Conservation (phyloP, 2,113 vertebrate genomes). For the Chamaetylas fuelleborni region DNA sequence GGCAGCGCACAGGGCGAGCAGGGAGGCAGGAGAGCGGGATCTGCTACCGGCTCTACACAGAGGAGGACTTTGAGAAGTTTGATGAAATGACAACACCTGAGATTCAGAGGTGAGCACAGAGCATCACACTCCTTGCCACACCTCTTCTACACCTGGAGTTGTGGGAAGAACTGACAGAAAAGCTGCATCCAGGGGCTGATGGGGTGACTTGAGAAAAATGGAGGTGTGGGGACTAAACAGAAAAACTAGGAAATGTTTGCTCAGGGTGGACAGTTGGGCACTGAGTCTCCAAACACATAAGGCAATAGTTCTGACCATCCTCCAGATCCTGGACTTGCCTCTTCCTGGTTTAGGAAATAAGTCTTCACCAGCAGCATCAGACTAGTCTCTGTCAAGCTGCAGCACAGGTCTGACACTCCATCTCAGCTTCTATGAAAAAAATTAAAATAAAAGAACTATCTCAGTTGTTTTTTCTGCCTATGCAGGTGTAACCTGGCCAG, state of each 20-base stretch:
- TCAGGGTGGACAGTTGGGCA: not conserved
- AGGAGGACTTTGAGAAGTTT: slow-evolving; percentile 90
- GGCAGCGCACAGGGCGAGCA: slow-evolving; percentile 91
- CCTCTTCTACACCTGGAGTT: not conserved
- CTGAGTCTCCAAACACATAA: not conserved
- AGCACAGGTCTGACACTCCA: not conserved
- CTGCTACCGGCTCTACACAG: slow-evolving; percentile 94
- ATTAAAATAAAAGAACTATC: not conserved
- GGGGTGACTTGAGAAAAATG: not conserved
- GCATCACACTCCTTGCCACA: not conserved
- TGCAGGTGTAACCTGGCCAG: slow-evolving; percentile 90
- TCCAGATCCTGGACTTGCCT: not conserved
- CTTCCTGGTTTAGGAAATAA: not conserved
- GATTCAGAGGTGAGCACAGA: slow-evolving; percentile 87
- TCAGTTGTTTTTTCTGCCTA: not conserved
- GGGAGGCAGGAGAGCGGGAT: slow-evolving; percentile 87
- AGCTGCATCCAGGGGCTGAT: not conserved
- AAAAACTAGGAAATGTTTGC: not conserved
- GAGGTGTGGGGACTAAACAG: not conserved
- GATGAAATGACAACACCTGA: slow-evolving; percentile 89
- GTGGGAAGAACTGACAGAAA: not conserved
- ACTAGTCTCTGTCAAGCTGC: not conserved
- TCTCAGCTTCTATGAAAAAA: not conserved
- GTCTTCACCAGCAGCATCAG: not conserved
- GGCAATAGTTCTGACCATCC: not conserved